Base-by-base conservation (phyloP, 2,113 vertebrate genomes). In the Ailuropoda melanoleuca region DNA sequence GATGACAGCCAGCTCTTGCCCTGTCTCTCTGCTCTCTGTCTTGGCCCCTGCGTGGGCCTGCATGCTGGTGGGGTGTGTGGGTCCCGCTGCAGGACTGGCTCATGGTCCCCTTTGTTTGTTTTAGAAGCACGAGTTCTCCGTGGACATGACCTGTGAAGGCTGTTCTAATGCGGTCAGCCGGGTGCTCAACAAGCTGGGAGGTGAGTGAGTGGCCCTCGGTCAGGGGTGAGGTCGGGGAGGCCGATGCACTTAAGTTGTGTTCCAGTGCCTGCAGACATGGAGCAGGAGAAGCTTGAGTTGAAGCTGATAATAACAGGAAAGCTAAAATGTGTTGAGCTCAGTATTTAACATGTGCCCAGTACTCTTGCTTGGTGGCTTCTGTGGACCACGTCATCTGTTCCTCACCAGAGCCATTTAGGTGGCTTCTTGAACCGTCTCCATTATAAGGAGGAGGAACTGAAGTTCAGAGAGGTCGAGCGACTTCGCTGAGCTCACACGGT, bases 111-210 rank as follows among this genome's bases (percentile, higher is more conserved):
- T 77, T 56, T 87, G 96, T 56, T 96, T 58, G 43, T 98, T 98
- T 46, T 99, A 99, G 99, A 99, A 99, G 90, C 99, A 99, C 98
- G 99, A 99, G 98, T 99, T 99, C 97, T 99, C 99, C 0, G 99
- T 99, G 94, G 99, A 99, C 81, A 99, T 99, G 99, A 99, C 99
- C 46, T 99, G 99, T 34, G 99, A 99, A 87, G 99, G 99, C 82
- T 99, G 99, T 37, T 99, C 99, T 8, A 99, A 99, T 0, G 99
- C 99, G 0, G 99, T 99, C 14, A 99, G 99, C 83, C 99, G 99
- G 12, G 98, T 99, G 80, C 99, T 99, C 96, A 99, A 98, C 83
- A 99, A 99, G 96, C 98, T 99, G 96, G 99, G 98, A 98, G 99
- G 99, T 99, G 97, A 98, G 99, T 99, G 96, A 95, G 58, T 46